Percentiles rank a stretch among this genome's conserved stretches.
Evolutionary conservation across 2,113 vertebrate species (phyloP).

Genomic region (Cygnus atratus): DNA sequence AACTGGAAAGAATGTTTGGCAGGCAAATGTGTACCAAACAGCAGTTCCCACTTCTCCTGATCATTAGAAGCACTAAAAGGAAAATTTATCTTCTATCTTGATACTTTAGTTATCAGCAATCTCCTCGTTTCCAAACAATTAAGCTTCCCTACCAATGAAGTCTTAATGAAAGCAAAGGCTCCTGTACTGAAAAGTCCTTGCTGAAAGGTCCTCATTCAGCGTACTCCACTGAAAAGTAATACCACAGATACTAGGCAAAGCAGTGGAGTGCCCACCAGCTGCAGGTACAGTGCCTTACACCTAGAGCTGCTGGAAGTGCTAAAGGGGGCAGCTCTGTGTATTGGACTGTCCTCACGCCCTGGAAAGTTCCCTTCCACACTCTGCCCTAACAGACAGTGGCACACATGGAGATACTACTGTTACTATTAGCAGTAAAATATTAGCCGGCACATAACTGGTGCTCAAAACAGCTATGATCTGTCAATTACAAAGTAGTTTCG

Average conservation of each 20-base stretch:
- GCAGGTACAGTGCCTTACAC: background rate
- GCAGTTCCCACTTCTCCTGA: constrained; percentile 29
- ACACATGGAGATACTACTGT: background rate
- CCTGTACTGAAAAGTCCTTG: background rate
- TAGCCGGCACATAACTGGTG: background rate
- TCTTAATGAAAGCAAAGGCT: background rate
- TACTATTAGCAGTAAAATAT: background rate
- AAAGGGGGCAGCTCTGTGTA: background rate
- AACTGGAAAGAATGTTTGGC: constrained; percentile 21
- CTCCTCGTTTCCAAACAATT: constrained; percentile 30
- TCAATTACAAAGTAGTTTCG: background rate
- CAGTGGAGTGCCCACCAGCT: background rate
- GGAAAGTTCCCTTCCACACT: background rate
- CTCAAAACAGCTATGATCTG: background rate
- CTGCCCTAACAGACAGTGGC: background rate
- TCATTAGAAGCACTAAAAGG: constrained; percentile 12
- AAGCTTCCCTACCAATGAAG: background rate
- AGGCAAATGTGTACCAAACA: background rate
- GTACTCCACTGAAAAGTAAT: background rate
- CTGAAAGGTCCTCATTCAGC: no score
- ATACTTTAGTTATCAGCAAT: constrained; percentile 22
- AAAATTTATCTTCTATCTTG: background rate
- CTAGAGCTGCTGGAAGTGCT: background rate
- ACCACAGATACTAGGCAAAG: background rate
- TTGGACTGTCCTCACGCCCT: accelerated